Evolutionary conservation across 1,140 invertebrate species (phyloP).

Genomic region (Lepidotrigona ventralis): DNA sequence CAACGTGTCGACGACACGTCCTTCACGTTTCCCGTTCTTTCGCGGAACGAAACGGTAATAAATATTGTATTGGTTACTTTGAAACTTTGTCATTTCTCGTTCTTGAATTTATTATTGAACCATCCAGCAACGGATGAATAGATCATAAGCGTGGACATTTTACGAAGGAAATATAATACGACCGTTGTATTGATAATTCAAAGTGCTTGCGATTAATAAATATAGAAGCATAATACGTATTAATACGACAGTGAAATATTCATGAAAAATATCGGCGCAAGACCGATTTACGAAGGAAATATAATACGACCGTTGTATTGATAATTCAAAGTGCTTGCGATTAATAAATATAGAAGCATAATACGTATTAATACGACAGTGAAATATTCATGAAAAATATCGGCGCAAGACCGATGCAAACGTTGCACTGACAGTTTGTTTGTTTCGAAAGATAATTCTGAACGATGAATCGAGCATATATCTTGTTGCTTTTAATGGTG

Average conservation of each 20-base stretch:
- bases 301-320: not conserved
- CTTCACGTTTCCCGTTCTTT: conserved; percentile 10
- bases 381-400: conserved; percentile 5
- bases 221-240: conserved; percentile 7
- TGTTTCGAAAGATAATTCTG: not conserved
- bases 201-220: not conserved
- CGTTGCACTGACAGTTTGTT: not conserved
- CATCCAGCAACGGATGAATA: not conserved
- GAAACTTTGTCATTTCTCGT: not conserved
- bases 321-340: not conserved
- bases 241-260: not conserved
- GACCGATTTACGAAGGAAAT: not conserved
- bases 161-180: not conserved
- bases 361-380: conserved; percentile 2
- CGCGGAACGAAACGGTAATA: conserved; percentile 24
- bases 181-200: not conserved
- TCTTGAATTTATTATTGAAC: not conserved
- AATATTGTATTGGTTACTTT: conserved; percentile 9
- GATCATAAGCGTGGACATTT: not conserved
- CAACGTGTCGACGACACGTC: conserved; percentile 6
- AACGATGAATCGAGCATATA: conserved; percentile 4
- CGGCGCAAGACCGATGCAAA: not conserved
- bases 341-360: conserved; percentile 3
- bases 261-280: not conserved
- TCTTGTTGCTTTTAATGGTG: conserved; percentile 10